Base-by-base conservation (phyloP, 1,140 invertebrate species). In the Vanessa atalanta region DNA sequence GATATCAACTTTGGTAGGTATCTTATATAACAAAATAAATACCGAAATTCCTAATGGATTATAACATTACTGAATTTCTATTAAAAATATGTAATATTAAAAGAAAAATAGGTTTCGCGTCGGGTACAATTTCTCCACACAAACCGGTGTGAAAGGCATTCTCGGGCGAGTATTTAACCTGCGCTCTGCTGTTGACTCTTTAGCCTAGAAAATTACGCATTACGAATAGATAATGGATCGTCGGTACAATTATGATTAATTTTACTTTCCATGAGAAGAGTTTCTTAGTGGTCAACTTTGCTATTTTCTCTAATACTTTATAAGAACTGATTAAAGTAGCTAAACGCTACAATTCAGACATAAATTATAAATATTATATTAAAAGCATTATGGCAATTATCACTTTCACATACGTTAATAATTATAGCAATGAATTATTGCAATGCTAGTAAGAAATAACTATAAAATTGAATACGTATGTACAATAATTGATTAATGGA, bases 131-230 rank as follows among this genome's bases (percentile, higher is more conserved):
- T 70, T 75, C 73, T 65, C 73, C 67, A 47, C 68, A 43, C 67
- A 70, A 75, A 75, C 73, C 73, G 68, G 73, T 75, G 73, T 75
- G 67, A 75, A 75, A 75, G 73, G 68, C 73, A 69, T 68, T 65
- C 57, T 61, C 48, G 43, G 57, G n/a, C 72, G 61, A 70, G 47
- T 57, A 66, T 75, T 70, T 75, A 75, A 75, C 73, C 73, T 66
- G 73, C 63, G 61, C 67, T 74, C 60, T 23, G 9, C 53, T 23
- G 72, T 61, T 63, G 57, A 31, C 63, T 70, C 15, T 75, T 75
- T 70, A 75, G 67, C 67, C 65, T 75, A 75, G 67, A 75, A 75
- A 57, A 61, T 75, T 64, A 69, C 61, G 66, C 72, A 53, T 26
- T 65, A 69, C 60, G 66, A 69, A 69, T 74, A 61, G 66, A 69